Conservation (phyloP, 2,888 invertebrate genomes). For the Trypoxylon attenuatum region DNA sequence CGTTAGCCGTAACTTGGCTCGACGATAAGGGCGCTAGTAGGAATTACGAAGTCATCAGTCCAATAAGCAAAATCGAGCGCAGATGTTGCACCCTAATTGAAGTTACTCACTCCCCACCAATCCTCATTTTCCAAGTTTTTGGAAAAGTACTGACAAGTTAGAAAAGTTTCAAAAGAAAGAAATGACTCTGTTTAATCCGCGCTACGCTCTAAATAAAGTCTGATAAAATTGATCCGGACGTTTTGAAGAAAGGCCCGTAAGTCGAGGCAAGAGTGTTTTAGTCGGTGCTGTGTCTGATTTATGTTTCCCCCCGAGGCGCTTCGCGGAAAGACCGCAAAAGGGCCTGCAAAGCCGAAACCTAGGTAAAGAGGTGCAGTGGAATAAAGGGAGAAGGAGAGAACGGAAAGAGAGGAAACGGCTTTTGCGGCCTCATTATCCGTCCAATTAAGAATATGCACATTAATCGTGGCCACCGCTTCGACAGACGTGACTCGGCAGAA, state of each 20-base stretch:
- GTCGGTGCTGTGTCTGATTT: background rate
- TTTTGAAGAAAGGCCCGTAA: too few species aligned
- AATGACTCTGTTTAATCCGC: too few species aligned
- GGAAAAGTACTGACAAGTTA: too few species aligned
- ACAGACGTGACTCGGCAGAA: slow-evolving; percentile 55
- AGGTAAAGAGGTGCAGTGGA: background rate
- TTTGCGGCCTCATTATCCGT: slow-evolving; percentile 53
- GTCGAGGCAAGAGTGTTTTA: too few species aligned
- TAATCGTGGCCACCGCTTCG: slow-evolving; percentile 47
- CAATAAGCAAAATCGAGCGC: slow-evolving; percentile 33
- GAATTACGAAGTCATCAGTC: slow-evolving; percentile 54
- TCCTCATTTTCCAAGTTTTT: too few species aligned
- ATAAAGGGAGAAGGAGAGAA: background rate
- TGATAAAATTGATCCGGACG: too few species aligned
- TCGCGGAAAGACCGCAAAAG: background rate
- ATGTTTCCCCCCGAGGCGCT: background rate
- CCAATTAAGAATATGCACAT: slow-evolving; percentile 63
- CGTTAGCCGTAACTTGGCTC: slow-evolving; percentile 3
- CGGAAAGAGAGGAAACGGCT: slow-evolving; percentile 9
- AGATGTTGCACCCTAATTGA: slow-evolving; percentile 56
- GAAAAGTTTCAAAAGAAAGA: too few species aligned
- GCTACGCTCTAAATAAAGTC: too few species aligned
- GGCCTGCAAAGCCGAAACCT: background rate
- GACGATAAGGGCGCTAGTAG: slow-evolving; percentile 54
- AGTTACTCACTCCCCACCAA: too few species aligned